These are phyloP conservation scores for Trichonephila inaurata DNA, from an alignment of 1,140 invertebrate genomes.

Conservation along the genomic window DNA sequence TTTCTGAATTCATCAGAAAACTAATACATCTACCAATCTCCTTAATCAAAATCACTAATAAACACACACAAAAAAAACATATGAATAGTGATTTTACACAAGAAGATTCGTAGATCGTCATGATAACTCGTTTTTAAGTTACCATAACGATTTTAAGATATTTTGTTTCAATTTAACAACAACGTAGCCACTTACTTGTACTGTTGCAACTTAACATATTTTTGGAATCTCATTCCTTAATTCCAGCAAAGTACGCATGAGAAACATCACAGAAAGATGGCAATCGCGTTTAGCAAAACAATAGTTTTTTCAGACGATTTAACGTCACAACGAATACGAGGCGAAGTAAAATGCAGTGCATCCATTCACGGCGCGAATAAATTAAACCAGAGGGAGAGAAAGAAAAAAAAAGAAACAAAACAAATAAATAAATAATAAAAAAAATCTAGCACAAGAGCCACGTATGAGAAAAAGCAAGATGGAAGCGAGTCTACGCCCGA, in stretches of 20 bases:
- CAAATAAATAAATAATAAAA: slow-evolving; percentile 25
- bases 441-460: slow-evolving; percentile 69
- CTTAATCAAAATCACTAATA: slow-evolving; percentile 21
- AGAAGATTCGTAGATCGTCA: slow-evolving; percentile 67
- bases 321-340: neutral
- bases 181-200: slow-evolving; percentile 74
- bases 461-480: slow-evolving; percentile 68
- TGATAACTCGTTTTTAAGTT: neutral
- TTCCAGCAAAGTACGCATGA: slow-evolving; percentile 33
- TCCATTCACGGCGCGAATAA: slow-evolving; percentile 38
- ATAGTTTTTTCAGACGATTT: slow-evolving; percentile 19
- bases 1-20: neutral
- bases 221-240: slow-evolving; percentile 72
- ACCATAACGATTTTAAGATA: neutral
- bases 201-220: slow-evolving; percentile 74
- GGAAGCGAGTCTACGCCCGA: slow-evolving; percentile 63
- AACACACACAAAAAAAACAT: neutral
- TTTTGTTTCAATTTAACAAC: slow-evolving; percentile 61
- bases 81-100: slow-evolving; percentile 27
- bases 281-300: slow-evolving; percentile 38
- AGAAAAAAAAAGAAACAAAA: slow-evolving; percentile 33
- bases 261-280: slow-evolving; percentile 57
- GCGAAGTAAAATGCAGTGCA: slow-evolving; percentile 42
- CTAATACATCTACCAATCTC: slow-evolving; percentile 50
- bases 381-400: neutral